Conservation (phyloP, 2,888 invertebrate species). For the Drosophila peninsularis region DNA sequence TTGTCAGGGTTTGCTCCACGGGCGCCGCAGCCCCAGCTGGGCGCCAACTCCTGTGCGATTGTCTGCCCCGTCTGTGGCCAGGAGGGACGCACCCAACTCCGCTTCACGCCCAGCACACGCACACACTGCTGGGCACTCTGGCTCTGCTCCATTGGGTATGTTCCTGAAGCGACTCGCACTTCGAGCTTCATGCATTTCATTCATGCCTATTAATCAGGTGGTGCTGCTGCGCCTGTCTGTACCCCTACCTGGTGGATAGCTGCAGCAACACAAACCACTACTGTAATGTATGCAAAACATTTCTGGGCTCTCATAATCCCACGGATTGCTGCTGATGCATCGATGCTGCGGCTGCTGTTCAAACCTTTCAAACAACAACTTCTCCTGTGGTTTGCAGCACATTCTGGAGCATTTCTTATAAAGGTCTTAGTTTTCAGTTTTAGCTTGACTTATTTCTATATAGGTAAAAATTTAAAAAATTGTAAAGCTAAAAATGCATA, state of each 20-base stretch:
- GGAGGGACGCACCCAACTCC: constrained; percentile 34
- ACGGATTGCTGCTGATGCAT: constrained; percentile 18
- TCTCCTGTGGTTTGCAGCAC: background rate
- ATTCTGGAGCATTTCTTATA: too few species aligned
- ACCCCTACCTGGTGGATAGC: constrained; percentile 42
- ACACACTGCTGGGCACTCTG: constrained; percentile 50
- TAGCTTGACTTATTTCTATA: too few species aligned
- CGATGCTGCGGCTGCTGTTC: background rate
- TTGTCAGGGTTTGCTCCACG: constrained; percentile 41
- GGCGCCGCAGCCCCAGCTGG: constrained; percentile 35
- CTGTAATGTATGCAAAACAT: constrained; percentile 50
- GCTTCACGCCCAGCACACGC: constrained; percentile 18
- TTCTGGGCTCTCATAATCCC: constrained; percentile 54
- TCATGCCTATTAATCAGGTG: constrained; percentile 29
- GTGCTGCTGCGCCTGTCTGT: constrained; percentile 59
- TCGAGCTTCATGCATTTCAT: background rate
- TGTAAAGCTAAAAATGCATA: background rate
- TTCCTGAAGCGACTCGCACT: constrained; percentile 1
- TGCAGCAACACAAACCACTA: constrained; percentile 56
- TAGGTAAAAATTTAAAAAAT: too few species aligned
- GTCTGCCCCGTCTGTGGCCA: constrained; percentile 58
- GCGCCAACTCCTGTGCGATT: constrained; percentile 24
- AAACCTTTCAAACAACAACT: background rate
- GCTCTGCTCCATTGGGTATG: constrained; percentile 54
- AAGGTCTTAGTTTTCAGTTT: too few species aligned